Evolutionary conservation across 2,113 vertebrate species (phyloP), one percentile per base, ranked within the genome.

Genomic region (Cinclus cinclus): DNA sequence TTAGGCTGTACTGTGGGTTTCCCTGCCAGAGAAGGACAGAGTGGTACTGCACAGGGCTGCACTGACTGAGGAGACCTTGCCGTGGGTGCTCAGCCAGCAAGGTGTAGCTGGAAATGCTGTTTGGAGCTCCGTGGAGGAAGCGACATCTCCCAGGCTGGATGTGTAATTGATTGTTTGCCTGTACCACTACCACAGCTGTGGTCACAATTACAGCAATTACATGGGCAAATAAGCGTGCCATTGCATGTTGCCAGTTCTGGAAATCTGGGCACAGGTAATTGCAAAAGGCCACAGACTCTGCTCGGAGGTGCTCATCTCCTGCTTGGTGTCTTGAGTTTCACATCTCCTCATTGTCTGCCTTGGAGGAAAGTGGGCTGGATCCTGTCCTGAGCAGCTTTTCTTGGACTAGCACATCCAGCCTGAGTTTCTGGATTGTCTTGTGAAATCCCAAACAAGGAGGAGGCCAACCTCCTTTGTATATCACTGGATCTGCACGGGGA

Each of bases 161-260:
- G 79, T 70, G 82, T 88, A 31, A 83, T 31, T 76, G 88, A 71
- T 80, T 28, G 35, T 44, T 82, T 76, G 75, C 84, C 58, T 88
- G 47, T 58, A n/a, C 8, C 2, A 86, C 78, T 37, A 67, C 90
- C 84, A 86, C 87, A 80, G 5, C 75, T 56, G 70, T 46, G 75
- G 85, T 44, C 87, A 64, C 50, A 90, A 83, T 92, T 90, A 92
- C 58, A 15, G 41, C 21, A 90, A 95, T 94, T 83, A 82, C 9
- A 75, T 8, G 37, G 71, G 44, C 44, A 93, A 89, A 86, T 64
- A 78, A 78, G 89, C 2, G 30, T 21, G 65, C 47, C 88, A 80
- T 77, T 91, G 42, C 50, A 55, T 41, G 46, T 70, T 82, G 56
- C 71, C 47, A 41, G 59, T 24, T 71, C 47, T 56, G 52, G 58